Conservation (phyloP, 2,888 invertebrate species). For the Drosophila sordidula region DNA sequence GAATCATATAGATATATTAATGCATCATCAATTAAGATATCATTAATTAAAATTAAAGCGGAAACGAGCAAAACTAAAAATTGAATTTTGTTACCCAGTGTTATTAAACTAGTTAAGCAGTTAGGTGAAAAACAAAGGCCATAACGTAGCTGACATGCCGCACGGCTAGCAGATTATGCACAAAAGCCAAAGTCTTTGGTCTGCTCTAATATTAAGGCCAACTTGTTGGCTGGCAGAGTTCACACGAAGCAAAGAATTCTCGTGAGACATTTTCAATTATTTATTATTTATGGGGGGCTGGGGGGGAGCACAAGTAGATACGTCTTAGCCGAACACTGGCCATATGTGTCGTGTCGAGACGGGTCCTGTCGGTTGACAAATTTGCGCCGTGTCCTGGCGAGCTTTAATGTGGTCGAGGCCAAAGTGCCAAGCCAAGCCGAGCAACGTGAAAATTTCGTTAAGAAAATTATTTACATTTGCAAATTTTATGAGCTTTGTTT, state of each 20-base stretch:
- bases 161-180: neutral
- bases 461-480: slow-evolving; percentile 80
- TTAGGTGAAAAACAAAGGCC: neutral
- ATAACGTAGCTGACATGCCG: slow-evolving; percentile 15
- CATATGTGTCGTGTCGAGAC: slow-evolving; percentile 63
- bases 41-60: too few species aligned
- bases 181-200: slow-evolving; percentile 45
- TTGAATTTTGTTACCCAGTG: too few species aligned
- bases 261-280: slow-evolving; percentile 81
- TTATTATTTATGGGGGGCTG: slow-evolving; percentile 69
- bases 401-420: slow-evolving; percentile 69
- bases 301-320: slow-evolving; percentile 1
- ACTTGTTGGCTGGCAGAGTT: slow-evolving; percentile 74
- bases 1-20: too few species aligned
- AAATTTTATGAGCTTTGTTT: slow-evolving; percentile 79
- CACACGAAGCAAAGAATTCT: slow-evolving; percentile 70
- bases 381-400: slow-evolving; percentile 60
- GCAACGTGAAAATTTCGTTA: slow-evolving; percentile 74
- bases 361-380: slow-evolving; percentile 72
- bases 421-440: slow-evolving; percentile 38
- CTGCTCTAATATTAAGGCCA: slow-evolving; percentile 74
- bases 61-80: too few species aligned
- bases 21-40: too few species aligned
- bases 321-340: slow-evolving; percentile 47
- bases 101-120: too few species aligned